Evolutionary conservation across 2,113 vertebrate species (phyloP).

Genomic region (Pogona vitticeps): DNA sequence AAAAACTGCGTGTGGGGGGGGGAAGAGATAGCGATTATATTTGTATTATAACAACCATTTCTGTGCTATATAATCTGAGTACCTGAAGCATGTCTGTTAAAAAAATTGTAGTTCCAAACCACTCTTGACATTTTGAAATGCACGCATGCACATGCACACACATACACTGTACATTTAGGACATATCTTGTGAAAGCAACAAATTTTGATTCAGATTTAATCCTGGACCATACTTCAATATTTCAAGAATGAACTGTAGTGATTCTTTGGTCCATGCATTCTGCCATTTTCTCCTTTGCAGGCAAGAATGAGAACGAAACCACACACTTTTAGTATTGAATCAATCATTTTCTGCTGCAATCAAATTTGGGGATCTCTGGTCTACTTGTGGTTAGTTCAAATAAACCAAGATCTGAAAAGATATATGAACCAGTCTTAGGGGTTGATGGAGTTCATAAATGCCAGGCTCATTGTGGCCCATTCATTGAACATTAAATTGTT

Average conservation of each 20-base stretch:
- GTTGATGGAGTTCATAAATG: background rate
- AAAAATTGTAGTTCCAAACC: no score
- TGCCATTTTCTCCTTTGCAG: background rate
- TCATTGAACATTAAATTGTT: background rate
- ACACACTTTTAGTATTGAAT: background rate
- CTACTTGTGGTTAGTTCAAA: background rate
- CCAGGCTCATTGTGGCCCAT: background rate
- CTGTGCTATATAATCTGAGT: no score
- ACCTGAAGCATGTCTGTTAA: no score
- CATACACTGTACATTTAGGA: background rate
- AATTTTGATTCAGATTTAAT: background rate
- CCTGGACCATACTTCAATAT: background rate
- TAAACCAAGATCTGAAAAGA: background rate
- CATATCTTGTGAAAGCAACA: background rate
- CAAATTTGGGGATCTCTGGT: background rate
- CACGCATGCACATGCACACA: background rate
- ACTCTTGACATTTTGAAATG: background rate
- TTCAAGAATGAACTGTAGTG: background rate
- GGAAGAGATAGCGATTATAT: no score
- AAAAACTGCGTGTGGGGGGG: background rate
- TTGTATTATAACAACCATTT: no score
- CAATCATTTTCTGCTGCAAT: background rate
- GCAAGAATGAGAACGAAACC: background rate
- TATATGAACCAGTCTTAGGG: background rate
- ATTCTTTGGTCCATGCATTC: background rate